These are phyloP conservation scores for Lacerta viridis DNA, from an alignment of 2,797 vertebrate genomes.

Conservation along the genomic window DNA sequence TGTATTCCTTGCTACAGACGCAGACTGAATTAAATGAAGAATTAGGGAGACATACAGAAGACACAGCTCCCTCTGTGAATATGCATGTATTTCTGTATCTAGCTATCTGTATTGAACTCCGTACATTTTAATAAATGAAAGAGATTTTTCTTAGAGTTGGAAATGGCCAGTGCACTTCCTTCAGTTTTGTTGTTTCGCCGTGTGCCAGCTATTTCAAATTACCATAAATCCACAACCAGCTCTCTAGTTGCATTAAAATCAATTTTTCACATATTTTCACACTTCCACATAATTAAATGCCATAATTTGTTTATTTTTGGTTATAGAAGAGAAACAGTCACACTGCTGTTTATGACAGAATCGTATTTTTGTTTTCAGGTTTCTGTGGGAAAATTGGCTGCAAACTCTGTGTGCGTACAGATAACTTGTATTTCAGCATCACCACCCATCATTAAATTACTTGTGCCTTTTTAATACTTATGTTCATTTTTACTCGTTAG, in stretches of 20 bases:
- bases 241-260: conserved; percentile 16
- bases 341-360: not conserved
- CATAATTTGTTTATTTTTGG: conserved; percentile 31
- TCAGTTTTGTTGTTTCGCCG: conserved; percentile 15
- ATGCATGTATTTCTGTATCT: not conserved
- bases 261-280: conserved; percentile 32
- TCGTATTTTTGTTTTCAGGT: not conserved
- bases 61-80: conserved; percentile 12
- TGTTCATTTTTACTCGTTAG: conserved; percentile 74
- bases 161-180: not conserved
- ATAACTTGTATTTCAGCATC: conserved; percentile 3
- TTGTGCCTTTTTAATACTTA: conserved; percentile 26
- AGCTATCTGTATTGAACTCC: not conserved
- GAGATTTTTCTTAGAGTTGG: conserved; percentile 2
- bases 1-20: conserved; percentile 38
- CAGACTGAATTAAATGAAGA: conserved; percentile 30
- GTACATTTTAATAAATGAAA: conserved; percentile 17
- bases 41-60: conserved; percentile 39
- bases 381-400: not conserved
- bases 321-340: not conserved
- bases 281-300: conserved; percentile 35
- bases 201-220: conserved; percentile 19
- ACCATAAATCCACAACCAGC: not conserved
- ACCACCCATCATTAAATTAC: not conserved
- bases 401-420: not conserved